Conservation (phyloP, 1,140 invertebrate genomes). For the Drosophila neocordata region DNA sequence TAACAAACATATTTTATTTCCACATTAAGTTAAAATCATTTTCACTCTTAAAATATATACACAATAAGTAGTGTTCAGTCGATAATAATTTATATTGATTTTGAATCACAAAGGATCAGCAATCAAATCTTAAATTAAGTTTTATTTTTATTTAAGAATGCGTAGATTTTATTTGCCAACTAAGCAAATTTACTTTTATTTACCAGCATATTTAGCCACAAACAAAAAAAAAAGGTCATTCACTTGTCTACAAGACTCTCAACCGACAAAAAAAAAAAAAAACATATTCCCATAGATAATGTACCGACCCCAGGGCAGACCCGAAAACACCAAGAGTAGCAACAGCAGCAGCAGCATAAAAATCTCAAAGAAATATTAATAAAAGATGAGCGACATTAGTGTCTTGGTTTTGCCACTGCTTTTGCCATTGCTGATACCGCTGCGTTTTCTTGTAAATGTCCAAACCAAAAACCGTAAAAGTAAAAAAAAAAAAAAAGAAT, state of each 20-base stretch:
- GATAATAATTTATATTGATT: no score
- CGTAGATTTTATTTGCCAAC: neutral
- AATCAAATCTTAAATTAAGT: neutral
- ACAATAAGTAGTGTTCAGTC: no score
- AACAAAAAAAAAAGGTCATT: constrained; percentile 37
- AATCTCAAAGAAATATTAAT: constrained; percentile 79
- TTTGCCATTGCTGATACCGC: constrained; percentile 32
- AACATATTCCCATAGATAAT: constrained; percentile 25
- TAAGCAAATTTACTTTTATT: neutral
- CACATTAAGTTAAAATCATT: no score
- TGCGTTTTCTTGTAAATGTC: constrained; percentile 44
- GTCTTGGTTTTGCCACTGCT: constrained; percentile 53
- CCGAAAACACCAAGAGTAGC: constrained; percentile 35
- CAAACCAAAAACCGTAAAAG: constrained; percentile 74
- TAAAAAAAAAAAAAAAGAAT: constrained; percentile 45
- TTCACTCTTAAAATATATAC: no score
- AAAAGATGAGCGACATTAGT: constrained; percentile 80
- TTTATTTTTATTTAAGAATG: neutral
- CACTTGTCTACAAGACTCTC: constrained; percentile 41
- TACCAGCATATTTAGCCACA: constrained; percentile 4
- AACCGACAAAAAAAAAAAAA: neutral
- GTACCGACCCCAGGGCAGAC: constrained; percentile 21
- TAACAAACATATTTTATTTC: no score
- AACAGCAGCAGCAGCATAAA: constrained; percentile 49
- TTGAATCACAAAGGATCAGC: no score